Evolutionary conservation across 1,140 invertebrate genomes (phyloP).

Genomic region (Drosophila sucinea): DNA sequence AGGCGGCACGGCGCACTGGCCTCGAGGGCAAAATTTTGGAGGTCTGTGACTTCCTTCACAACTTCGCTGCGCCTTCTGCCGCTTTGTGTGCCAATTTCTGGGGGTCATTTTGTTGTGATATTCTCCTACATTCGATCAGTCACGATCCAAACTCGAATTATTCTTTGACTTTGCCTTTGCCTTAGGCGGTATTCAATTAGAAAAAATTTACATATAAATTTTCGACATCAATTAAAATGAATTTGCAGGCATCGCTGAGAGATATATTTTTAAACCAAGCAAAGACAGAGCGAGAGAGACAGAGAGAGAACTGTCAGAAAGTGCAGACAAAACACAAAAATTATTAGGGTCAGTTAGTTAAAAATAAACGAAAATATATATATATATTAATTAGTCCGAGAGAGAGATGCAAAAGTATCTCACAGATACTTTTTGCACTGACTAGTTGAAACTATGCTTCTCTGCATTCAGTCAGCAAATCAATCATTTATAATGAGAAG

Average conservation of each 20-base stretch:
- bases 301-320: background rate
- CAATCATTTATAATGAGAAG: background rate
- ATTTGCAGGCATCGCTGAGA: constrained; percentile 4
- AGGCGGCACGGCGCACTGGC: constrained; percentile 11
- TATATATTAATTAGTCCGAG: background rate
- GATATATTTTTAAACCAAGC: background rate
- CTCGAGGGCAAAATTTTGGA: constrained; percentile 29
- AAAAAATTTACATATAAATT: constrained; percentile 8
- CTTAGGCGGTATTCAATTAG: constrained; percentile 26
- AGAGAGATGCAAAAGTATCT: background rate
- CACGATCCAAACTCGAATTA: constrained; percentile 28
- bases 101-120: constrained; percentile 31
- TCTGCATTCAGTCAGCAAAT: background rate
- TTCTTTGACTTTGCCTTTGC: constrained; percentile 13
- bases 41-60: constrained; percentile 34
- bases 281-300: background rate
- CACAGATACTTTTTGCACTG: background rate
- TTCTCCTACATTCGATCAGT: constrained; percentile 23
- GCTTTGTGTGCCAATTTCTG: constrained; percentile 41
- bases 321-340: constrained; percentile 25
- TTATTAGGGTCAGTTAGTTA: constrained; percentile 55
- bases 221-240: constrained; percentile 52
- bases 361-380: constrained; percentile 31
- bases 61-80: background rate
- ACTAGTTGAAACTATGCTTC: background rate